Evolutionary conservation across 2,888 invertebrate genomes (phyloP), one percentile per base, ranked within the genome.

Genomic region (Coremacera marginata): DNA sequence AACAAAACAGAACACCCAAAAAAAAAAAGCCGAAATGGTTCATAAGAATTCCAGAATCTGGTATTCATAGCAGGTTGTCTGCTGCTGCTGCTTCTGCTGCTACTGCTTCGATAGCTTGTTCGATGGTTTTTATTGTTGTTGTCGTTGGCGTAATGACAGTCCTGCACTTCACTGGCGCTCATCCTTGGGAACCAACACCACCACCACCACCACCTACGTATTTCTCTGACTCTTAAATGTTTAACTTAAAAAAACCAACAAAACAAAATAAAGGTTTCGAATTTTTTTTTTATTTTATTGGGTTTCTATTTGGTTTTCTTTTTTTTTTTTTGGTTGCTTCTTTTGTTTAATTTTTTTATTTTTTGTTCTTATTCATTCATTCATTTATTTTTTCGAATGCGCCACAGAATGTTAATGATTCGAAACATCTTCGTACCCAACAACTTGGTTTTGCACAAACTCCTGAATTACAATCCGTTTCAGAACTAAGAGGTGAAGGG

Each of bases 331-430:
- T 44, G 22, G 3, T 31, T 31, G 49, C 19, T 44, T 44, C 37
- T 1, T 37, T 37, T 37, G 3, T 1, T 31, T 31, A 4, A 4
- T 31, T 31, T 3, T 31, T 31, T 31, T 31, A 11, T 14, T 44
- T 44, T 25, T 49, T 60, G 44, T n/a, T 62, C 8, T 57, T 55
- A 65, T 31, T 73, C 52, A 65, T 31, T 73, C 52, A 49, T 73
- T 74, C 74, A 74, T 74, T 76, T 71, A 76, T 76, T 76, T 74
- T 75, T 25, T 65, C 70, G 78, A 77, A 78, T 79, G 72, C 77
- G 74, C 70, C 76, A 78, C 77, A 77, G 82, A 82, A 81, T 82
- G 79, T 78, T 82, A 81, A 81, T 81, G 79, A 82, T 78, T 78
- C 76, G 79, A 31, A 80, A 77, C 52, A 57, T 52, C 16, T 22